Percentiles rank a stretch among this genome's conserved stretches.
phyloP scores from a whole-genome alignment of 2,797 vertebrate genomes.

The Schizothorax lantsangensis region DNA sequence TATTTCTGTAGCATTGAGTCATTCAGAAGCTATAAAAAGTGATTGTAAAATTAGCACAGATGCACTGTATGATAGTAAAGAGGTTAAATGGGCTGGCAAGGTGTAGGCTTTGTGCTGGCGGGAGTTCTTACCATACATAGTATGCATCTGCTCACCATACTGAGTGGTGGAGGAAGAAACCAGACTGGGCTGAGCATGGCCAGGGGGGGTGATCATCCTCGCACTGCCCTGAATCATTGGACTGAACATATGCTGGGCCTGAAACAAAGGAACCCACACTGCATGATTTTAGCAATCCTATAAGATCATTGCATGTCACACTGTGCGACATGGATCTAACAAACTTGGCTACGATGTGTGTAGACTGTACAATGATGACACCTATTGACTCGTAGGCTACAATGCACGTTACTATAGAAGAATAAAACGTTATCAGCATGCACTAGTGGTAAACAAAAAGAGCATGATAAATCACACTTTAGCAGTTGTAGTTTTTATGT shows the following conservation, averaged over 20 bases:
- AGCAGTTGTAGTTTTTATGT: no score
- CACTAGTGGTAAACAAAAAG: no score
- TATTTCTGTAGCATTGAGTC: neutral
- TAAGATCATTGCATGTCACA: no score
- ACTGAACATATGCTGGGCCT: constrained; percentile 97
- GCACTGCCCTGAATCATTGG: constrained; percentile 93
- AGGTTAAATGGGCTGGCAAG: neutral
- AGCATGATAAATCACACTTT: no score
- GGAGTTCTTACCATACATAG: constrained; percentile 95
- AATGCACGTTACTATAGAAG: no score
- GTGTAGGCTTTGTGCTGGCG: constrained; percentile 42
- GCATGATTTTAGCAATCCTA: no score
- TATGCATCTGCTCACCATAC: constrained; percentile 97
- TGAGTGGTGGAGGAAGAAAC: constrained; percentile 94
- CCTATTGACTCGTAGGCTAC: no score
- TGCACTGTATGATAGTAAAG: neutral
- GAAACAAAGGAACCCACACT: constrained; percentile 36
- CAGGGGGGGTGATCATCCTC: constrained; percentile 93
- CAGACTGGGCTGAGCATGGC: constrained; percentile 90
- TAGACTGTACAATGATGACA: no score
- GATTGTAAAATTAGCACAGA: neutral
- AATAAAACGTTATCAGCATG: no score
- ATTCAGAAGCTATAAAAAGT: neutral
- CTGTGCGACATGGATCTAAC: no score
- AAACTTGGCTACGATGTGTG: no score